phyloP scores from a whole-genome alignment of 1,140 invertebrate species.

The Belonocnema kinseyi region DNA sequence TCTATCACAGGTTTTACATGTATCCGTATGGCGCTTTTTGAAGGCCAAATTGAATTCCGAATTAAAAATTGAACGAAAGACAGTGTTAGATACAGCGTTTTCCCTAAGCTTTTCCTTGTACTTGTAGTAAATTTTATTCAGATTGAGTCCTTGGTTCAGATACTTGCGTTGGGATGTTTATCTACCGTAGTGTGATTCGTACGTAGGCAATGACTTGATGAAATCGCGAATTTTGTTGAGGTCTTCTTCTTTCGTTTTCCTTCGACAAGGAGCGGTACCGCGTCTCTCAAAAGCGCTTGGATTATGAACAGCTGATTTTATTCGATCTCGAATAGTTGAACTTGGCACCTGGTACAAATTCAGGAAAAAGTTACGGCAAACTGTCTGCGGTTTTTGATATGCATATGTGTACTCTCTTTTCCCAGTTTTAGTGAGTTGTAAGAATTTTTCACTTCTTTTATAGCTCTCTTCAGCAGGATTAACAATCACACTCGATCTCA shows the following conservation, averaged over 20 bases:
- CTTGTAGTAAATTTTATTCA: background rate
- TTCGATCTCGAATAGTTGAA: too few relatives aligned
- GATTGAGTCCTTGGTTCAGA: background rate
- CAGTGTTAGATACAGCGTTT: background rate
- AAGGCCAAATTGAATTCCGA: slow-evolving; percentile 30
- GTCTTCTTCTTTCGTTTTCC: slow-evolving; percentile 10
- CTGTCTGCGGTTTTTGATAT: too few relatives aligned
- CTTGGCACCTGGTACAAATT: too few relatives aligned
- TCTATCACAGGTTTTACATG: slow-evolving; percentile 13
- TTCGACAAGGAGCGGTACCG: background rate
- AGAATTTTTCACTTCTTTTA: too few relatives aligned
- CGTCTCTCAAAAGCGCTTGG: too few relatives aligned
- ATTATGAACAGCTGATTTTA: too few relatives aligned
- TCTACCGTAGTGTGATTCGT: slow-evolving; percentile 18
- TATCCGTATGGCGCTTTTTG: background rate
- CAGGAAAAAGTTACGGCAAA: too few relatives aligned
- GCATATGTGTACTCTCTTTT: too few relatives aligned
- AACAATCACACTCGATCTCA: too few relatives aligned
- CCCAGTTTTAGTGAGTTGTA: too few relatives aligned
- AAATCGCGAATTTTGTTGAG: slow-evolving; percentile 8
- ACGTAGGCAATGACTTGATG: slow-evolving; percentile 11
- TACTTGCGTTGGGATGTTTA: slow-evolving; percentile 8
- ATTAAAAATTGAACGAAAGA: background rate
- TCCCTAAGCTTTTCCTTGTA: background rate
- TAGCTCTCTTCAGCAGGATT: too few relatives aligned